Evolutionary conservation across 2,113 vertebrate species (phyloP), one percentile per base, ranked within the genome.

Genomic region (Candoia aspera): DNA sequence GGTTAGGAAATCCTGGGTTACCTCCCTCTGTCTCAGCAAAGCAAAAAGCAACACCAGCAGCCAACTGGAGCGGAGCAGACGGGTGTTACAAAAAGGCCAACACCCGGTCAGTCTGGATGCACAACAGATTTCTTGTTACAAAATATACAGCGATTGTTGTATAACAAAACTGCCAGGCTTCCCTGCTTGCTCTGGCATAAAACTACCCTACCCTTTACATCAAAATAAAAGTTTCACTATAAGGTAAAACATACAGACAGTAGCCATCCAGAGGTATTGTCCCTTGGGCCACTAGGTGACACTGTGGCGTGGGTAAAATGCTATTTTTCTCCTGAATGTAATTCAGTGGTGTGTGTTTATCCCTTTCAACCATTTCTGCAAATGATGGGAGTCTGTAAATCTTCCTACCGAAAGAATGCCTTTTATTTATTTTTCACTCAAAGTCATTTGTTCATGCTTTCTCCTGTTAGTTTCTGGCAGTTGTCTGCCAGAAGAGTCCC

Each of bases 211-310:
- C 11, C 57, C 19, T 79, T 79, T 68, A 79, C 3, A 19, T 55
- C 2, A 37, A 37, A 62, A 11, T 87, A 5, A 33, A 59, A 91
- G 42, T 12, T n/a, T 42, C 24, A 55, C n/a, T 29, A 17, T 15
- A 17, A 53, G 8, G 42, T 46, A 62, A 53, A 62, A 19, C 26
- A 15, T 24, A 33, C 2, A 17, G 23, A 49, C 46, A 3, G 15
- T 37, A 37, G 46, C 46, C n/a, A 29, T 87, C 73, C 54, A 24
- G 15, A 79, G 37, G 33, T 79, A 9, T 8, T 19, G 26, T 23
- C 73, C 24, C 55, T 24, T 46, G 24, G 54, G 33, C 54, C 91
- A 79, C 91, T 79, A 91, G 91, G 42, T 79, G 62, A 64, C 62
- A 13, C 4, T 79, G 49, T 19, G 49, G 33, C 79, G 42, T 19